Base-by-base conservation (phyloP, 2,888 invertebrate species). In the Aspidiotus rigidus region DNA sequence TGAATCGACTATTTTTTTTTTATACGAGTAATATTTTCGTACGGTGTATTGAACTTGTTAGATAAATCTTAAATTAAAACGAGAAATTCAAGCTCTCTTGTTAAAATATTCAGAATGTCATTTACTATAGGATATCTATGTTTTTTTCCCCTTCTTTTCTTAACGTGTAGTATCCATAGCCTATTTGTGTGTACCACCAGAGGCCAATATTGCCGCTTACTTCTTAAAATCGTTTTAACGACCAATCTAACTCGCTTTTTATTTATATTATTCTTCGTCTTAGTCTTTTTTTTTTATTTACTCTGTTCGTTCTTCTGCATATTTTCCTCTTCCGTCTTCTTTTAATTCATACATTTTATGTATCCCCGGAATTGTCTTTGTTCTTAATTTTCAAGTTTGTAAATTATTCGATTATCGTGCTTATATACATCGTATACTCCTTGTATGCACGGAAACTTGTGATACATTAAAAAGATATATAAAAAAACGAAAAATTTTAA, bases 21-120 rank as follows among this genome's bases (percentile, higher is more conserved):
- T 59, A 16, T 28, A 13, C 16, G n/a, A 39, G 59, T 59, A 59
- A 17, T 59, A 59, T 66, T 66, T 66, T 66, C 66, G 60, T 66
- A 66, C 66, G 59, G 66, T 66, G 66, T 66, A 66, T 66, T 66
- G 66, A 66, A 66, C 66, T 66, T 66, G 66, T 66, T 66, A 60
- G 66, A 66, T 66, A 66, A 66, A 66, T 66, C 66, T 66, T 60
- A 49, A 64, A 64, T 64, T 64, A 64, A 66, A 66, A 66, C 66
- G 66, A 66, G 66, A 66, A 66, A 66, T 66, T 66, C 66, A 59
- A 59, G 66, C 59, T 66, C 66, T 59, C 49, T 66, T 66, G 41
- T 57, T 64, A 59, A 59, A 66, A 66, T 66, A 66, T 66, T 66
- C 66, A 44, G 59, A 66, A 59, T 66, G 66, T 66, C 66, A 66